Base-by-base conservation (phyloP, 2,888 invertebrate species). In the Perizoma flavofasciatum region DNA sequence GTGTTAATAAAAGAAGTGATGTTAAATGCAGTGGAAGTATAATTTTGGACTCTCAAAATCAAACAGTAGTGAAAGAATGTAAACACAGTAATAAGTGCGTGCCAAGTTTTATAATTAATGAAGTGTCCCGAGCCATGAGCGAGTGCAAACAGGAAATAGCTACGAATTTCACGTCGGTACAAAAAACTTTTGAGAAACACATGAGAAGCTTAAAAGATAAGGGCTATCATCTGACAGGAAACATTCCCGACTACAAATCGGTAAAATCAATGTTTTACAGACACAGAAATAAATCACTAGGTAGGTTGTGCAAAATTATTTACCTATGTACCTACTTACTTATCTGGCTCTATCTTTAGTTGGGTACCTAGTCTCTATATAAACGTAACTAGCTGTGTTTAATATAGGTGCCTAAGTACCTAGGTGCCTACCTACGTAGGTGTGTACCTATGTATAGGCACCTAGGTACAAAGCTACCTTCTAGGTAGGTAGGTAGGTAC, bases 161-260 rank as follows among this genome's bases (percentile, higher is more conserved):
- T 35, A 35, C 35, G 35, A 35, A 35, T 35, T 35, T 35, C 35
- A 35, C 35, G 35, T 35, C 35, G 35, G 35, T 35, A 35, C 35
- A 35, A 6, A 35, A 35, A 35, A 5, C 35, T 35, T 35, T 41
- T 43, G 51, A 43, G 33, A 51, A 43, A 43, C 51, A 51, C 43
- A 51, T 43, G 41, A 43, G 33, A 41, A 51, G 10, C 44, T 44
- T 52, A 44, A 52, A 52, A 52, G 44, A 52, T 44, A 52, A 52
- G 34, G 52, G 44, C 43, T 52, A 33, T 35, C 52, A 52, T 33
- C 40, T 51, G 10, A 41, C 51, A 51, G 51, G 51, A 51, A 51
- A 51, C 43, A 39, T 55, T 8, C 55, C 41, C 39, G 55, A 47
- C 41, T 47, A 33, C 39, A 47, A 55, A 41, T 39, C 41, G n/a